A percentile compares a stretch with the other conserved stretches of the same genome.
Conservation (phyloP, 2,113 vertebrate species). For the Caretta caretta region DNA sequence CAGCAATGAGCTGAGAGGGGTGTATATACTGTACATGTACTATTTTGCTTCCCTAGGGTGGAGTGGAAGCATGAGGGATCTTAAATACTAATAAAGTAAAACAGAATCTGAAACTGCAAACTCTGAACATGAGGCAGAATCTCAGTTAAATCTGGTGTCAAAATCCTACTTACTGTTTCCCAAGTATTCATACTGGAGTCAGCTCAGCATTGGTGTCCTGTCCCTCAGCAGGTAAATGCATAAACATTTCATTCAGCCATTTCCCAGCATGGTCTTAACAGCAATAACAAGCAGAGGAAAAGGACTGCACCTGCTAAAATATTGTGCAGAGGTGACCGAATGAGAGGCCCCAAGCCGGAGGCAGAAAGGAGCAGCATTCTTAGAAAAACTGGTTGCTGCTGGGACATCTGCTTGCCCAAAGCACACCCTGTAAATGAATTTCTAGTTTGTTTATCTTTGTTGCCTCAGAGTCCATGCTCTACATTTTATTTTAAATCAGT, state of each 20-base stretch:
- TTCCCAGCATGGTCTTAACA: neutral
- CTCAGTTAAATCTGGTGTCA: neutral
- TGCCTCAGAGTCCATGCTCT: neutral
- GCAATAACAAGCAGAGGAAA: neutral
- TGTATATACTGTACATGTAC: neutral
- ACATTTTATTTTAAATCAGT: neutral
- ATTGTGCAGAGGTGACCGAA: neutral
- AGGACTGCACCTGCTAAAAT: neutral
- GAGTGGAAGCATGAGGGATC: neutral
- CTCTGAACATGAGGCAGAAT: neutral
- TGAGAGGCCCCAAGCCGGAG: neutral
- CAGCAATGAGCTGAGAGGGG: neutral
- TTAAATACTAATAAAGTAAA: neutral
- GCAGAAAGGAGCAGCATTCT: neutral
- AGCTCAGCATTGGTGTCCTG: neutral
- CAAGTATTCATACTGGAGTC: neutral
- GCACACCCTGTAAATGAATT: neutral
- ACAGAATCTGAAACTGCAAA: neutral
- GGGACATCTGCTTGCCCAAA: neutral
- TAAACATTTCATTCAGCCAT: neutral
- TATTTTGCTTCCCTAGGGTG: neutral
- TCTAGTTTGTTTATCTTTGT: neutral
- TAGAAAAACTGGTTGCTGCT: neutral
- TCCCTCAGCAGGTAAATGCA: neutral
- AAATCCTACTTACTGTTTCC: neutral